These are phyloP conservation scores for Zaprionus lineosus DNA, from an alignment of 2,888 invertebrate species.

Conservation along the genomic window DNA sequence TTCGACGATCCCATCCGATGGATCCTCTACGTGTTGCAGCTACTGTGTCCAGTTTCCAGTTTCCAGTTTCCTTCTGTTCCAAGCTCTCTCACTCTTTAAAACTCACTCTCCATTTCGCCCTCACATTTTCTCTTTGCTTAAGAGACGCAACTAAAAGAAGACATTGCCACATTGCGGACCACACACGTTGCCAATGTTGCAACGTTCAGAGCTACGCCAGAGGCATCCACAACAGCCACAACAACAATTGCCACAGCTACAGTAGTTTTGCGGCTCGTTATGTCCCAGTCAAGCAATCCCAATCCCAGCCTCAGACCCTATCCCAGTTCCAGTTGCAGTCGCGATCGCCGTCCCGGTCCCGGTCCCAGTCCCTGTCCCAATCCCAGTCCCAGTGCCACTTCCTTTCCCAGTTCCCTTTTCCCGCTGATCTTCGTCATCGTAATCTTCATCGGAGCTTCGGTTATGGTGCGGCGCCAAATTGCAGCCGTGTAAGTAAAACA, in stretches of 20 bases:
- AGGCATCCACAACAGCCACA: slow-evolving; percentile 43
- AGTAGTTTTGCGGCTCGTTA: slow-evolving; percentile 75
- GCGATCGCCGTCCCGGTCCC: not conserved
- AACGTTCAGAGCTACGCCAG: slow-evolving; percentile 49
- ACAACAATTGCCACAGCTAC: slow-evolving; percentile 40
- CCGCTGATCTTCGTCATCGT: slow-evolving; percentile 15
- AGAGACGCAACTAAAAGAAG: slow-evolving; percentile 61
- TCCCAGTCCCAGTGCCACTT: not conserved
- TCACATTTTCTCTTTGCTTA: slow-evolving; percentile 41
- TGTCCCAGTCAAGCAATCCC: slow-evolving; percentile 32
- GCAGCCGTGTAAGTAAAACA: slow-evolving; percentile 71
- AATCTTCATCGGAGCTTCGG: too few relatives aligned
- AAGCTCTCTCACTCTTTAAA: too few relatives aligned
- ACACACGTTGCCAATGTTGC: slow-evolving; percentile 64
- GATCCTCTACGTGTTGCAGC: slow-evolving; percentile 52
- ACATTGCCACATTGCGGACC: slow-evolving; percentile 63
- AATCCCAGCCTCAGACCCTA: slow-evolving; percentile 8
- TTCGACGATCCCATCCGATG: slow-evolving; percentile 39
- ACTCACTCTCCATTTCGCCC: slow-evolving; percentile 10
- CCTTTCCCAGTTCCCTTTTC: slow-evolving; percentile 22
- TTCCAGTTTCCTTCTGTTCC: not conserved
- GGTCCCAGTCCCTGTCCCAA: slow-evolving; percentile 2
- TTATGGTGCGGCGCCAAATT: slow-evolving; percentile 74
- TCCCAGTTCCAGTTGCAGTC: slow-evolving; percentile 1
- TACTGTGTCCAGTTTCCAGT: slow-evolving; percentile 44